phyloP scores from a whole-genome alignment of 2,888 invertebrate species.

The Pseudococcus viburni region DNA sequence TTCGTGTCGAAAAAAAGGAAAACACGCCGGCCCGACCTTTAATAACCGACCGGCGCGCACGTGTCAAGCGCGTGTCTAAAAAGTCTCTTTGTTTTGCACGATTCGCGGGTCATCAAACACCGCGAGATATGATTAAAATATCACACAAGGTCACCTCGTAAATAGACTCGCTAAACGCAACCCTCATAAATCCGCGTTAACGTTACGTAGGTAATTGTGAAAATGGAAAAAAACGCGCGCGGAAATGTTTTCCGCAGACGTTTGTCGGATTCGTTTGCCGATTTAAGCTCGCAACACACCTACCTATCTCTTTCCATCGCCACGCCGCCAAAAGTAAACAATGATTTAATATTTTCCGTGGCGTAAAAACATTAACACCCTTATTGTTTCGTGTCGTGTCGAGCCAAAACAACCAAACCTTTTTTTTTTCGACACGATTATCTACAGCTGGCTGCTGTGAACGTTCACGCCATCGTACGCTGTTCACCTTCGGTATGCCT shows the following conservation, averaged over 20 bases:
- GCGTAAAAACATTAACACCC: slow-evolving; percentile 24
- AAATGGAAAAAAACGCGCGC: background rate
- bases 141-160: background rate
- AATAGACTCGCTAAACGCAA: background rate
- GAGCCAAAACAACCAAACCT: background rate
- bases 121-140: slow-evolving; percentile 2
- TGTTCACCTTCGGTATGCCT: background rate
- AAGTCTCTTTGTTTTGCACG: background rate
- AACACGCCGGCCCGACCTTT: background rate
- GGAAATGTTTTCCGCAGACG: slow-evolving; percentile 14
- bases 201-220: background rate
- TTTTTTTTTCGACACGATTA: background rate
- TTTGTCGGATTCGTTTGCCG: slow-evolving; percentile 10
- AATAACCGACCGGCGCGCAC: background rate
- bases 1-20: background rate
- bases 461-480: background rate
- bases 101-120: slow-evolving; percentile 14
- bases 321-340: background rate
- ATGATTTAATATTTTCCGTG: slow-evolving; percentile 38
- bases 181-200: slow-evolving; percentile 14
- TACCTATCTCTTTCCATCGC: background rate
- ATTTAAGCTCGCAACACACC: background rate
- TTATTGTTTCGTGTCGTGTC: slow-evolving; percentile 22
- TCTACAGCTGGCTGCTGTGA: slow-evolving; percentile 4
- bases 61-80: slow-evolving; percentile 5